A percentile compares a stretch with the other conserved stretches of the same genome.
Evolutionary conservation across 2,888 invertebrate species (phyloP).

Genomic region (Cosmorhoe ocellata): DNA sequence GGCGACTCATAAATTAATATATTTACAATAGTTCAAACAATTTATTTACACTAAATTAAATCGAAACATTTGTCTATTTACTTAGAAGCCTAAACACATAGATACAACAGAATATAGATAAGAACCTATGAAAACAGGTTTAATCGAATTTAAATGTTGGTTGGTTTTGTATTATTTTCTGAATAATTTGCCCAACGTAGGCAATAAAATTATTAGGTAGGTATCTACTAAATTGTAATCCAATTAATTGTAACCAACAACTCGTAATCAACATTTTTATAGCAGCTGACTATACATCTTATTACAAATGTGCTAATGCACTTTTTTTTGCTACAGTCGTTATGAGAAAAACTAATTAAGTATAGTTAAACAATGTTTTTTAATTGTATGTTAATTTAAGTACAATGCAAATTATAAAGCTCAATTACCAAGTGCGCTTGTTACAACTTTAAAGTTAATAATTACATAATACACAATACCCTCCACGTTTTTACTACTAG

Average conservation of each 20-base stretch:
- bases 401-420: slow-evolving; percentile 52
- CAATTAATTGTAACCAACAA: too few species aligned
- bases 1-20: slow-evolving; percentile 67
- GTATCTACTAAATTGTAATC: too few species aligned
- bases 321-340: too few species aligned
- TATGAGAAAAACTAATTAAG: too few species aligned
- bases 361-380: neutral
- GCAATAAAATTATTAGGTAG: too few species aligned
- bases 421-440: slow-evolving; percentile 48
- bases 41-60: slow-evolving; percentile 64
- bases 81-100: slow-evolving; percentile 30
- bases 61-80: slow-evolving; percentile 71
- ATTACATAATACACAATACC: neutral
- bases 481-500: too few species aligned
- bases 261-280: too few species aligned
- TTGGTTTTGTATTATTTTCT: too few species aligned
- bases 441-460: slow-evolving; percentile 17
- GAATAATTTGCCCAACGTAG: too few species aligned
- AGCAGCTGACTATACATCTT: too few species aligned
- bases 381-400: slow-evolving; percentile 31
- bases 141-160: neutral
- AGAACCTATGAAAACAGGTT: neutral
- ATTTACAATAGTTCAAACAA: slow-evolving; percentile 60
- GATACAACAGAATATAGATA: neutral
- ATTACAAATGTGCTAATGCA: too few species aligned